Percentiles rank a stretch among this genome's conserved stretches.
Conservation (phyloP, 2,113 vertebrate species). For the Pao palembangensis region DNA sequence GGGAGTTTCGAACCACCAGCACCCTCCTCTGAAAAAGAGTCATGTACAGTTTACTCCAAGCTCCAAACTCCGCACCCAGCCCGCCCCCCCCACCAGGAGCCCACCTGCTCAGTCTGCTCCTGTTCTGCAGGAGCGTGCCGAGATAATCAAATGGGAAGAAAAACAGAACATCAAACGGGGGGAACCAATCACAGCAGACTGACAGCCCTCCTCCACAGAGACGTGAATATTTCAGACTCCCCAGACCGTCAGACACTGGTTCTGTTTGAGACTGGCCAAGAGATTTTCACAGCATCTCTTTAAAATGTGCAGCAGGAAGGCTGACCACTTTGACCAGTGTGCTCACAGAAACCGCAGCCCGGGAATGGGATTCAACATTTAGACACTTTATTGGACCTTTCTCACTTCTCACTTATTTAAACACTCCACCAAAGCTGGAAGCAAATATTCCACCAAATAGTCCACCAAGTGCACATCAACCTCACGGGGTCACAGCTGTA, state of each 20-base stretch:
- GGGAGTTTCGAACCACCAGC: not conserved
- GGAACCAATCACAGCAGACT: slow-evolving; percentile 46
- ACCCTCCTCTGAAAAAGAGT: slow-evolving; percentile 21
- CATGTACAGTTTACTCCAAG: slow-evolving; percentile 14
- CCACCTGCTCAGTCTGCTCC: slow-evolving; percentile 59
- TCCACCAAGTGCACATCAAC: too few species aligned
- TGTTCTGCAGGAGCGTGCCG: slow-evolving; percentile 50
- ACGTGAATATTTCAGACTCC: slow-evolving; percentile 31
- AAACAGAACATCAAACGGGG: slow-evolving; percentile 52
- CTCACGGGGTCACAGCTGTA: too few species aligned
- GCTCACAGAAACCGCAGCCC: too few species aligned
- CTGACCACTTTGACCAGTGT: too few species aligned
- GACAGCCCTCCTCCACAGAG: slow-evolving; percentile 30
- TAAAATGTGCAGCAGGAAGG: not conserved
- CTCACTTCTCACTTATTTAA: too few species aligned
- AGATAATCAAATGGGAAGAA: slow-evolving; percentile 24
- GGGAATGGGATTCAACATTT: too few species aligned
- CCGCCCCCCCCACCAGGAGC: slow-evolving; percentile 27
- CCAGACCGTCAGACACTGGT: slow-evolving; percentile 17
- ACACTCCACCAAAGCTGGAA: too few species aligned
- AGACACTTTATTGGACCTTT: too few species aligned
- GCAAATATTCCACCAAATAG: too few species aligned
- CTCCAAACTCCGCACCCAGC: slow-evolving; percentile 21
- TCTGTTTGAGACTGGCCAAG: slow-evolving; percentile 29
- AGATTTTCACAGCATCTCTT: slow-evolving; percentile 9